These are phyloP conservation scores for Chironomus tentans DNA, from an alignment of 2,888 invertebrate species.

Conservation along the genomic window DNA sequence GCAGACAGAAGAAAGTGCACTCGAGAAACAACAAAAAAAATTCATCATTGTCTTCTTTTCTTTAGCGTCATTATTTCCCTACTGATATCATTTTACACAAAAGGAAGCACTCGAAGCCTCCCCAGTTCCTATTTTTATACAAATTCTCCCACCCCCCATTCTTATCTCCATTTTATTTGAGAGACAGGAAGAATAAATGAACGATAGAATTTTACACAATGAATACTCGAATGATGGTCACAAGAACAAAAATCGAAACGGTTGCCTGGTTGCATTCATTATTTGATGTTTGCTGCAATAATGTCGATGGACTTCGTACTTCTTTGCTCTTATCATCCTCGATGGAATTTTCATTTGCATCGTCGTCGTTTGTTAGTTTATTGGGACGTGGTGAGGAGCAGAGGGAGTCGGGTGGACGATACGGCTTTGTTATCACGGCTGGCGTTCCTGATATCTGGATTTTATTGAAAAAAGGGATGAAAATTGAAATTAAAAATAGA, in stretches of 20 bases:
- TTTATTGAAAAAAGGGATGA: neutral
- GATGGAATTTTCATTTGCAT: neutral
- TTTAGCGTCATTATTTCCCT: too few species aligned
- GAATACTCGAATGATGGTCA: neutral
- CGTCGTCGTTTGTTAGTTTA: neutral
- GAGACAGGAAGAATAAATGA: too few species aligned
- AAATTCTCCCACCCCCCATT: too few species aligned
- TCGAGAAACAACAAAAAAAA: too few species aligned
- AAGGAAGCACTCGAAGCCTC: too few species aligned
- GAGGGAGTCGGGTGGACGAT: slow-evolving; percentile 5
- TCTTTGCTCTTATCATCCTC: neutral
- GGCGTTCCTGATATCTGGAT: slow-evolving; percentile 5
- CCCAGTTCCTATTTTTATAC: too few species aligned
- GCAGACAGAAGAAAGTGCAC: too few species aligned
- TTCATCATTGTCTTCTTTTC: too few species aligned
- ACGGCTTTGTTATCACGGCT: slow-evolving; percentile 8
- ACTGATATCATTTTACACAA: too few species aligned
- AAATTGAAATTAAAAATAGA: too few species aligned
- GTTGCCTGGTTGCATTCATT: neutral
- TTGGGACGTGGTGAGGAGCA: neutral
- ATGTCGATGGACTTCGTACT: slow-evolving; percentile 1
- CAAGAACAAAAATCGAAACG: neutral
- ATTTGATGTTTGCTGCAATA: neutral
- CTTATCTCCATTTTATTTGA: too few species aligned
- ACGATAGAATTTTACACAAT: neutral